Percentiles rank a stretch among this genome's conserved stretches.
phyloP scores from a whole-genome alignment of 1,140 invertebrate species.

The Homarus americanus region DNA sequence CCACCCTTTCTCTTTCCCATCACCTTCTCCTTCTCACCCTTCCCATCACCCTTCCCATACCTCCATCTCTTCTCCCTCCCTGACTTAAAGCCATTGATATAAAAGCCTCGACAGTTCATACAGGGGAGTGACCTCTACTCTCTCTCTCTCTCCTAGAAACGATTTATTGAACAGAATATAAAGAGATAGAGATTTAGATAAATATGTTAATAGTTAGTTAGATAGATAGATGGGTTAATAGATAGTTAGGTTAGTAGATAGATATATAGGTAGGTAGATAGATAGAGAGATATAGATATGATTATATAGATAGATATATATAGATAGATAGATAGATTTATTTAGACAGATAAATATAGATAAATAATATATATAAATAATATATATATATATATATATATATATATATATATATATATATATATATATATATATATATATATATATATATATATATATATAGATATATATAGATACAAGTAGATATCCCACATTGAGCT shows the following conservation, averaged over 20 bases:
- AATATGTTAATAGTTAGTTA: background rate
- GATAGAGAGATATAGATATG: no score
- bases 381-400: conserved; percentile 3
- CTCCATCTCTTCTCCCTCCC: no score
- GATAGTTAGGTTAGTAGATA: background rate
- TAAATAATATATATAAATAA: conserved; percentile 2
- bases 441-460: conserved; percentile 6
- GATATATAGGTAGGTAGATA: no score
- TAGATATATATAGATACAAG: background rate
- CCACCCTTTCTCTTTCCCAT: no score
- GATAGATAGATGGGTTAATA: background rate
- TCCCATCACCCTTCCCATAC: no score
- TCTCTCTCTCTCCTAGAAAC: no score
- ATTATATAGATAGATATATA: conserved; percentile 57
- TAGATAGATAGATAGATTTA: conserved; percentile 26
- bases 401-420: conserved; percentile 6
- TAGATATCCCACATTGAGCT: no score
- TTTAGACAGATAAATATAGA: conserved; percentile 1
- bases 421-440: conserved; percentile 6
- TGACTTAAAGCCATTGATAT: no score
- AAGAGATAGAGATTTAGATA: conserved; percentile 1
- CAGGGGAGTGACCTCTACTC: no score
- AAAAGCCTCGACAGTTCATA: no score
- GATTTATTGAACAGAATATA: background rate
- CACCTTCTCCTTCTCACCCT: no score